Evolutionary conservation across 2,888 invertebrate genomes (phyloP), one percentile per base, ranked within the genome.

Genomic region (Orchesellides sinensis): DNA sequence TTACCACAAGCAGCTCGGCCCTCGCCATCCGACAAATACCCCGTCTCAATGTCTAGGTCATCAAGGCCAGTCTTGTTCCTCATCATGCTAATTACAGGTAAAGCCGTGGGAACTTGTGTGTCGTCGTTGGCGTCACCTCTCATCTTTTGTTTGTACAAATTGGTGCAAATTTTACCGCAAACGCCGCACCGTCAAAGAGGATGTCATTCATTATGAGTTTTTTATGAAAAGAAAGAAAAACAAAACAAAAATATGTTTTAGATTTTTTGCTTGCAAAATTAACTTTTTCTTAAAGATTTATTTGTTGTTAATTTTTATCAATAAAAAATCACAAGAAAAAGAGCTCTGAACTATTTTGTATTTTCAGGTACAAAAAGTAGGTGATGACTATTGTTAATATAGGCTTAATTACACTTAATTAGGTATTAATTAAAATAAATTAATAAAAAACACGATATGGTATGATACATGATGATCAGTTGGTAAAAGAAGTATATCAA

Each of bases 1-100:
- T 78, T 79, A 85, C 85, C 85, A 82, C 85, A 85, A 17, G 77
- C 83, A 40, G 85, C 85, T 61, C 85, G 49, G 12, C 81, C 80
- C 47, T 82, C 63, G 2, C 81, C 83, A 70, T 83, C 84, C 29
- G 61, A 65, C 35, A 85, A 66, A 2, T 74, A 35, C n/a, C 70
- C 72, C 25, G 65, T 54, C 14, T 72, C 73, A 73, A 69, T 27
- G 72, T 80, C 78, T 27, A 54, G 63, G 69, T 49, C 66, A 73
- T 68, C 66, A 61, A 74, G 66, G 66, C 56, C 56, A 27, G 35
- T 32, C 23, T 56, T 56, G 40, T 17, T 23, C 23, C 14, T 63
- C 29, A 12, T 47, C 21, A 27, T 47, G 14, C 29, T 61, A 27
- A 17, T 25, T 45, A 45, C 10, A 45, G 65, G 45, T 32, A 40